Base-by-base conservation (phyloP, 2,888 invertebrate species). In the Balanococcus diminutus region DNA sequence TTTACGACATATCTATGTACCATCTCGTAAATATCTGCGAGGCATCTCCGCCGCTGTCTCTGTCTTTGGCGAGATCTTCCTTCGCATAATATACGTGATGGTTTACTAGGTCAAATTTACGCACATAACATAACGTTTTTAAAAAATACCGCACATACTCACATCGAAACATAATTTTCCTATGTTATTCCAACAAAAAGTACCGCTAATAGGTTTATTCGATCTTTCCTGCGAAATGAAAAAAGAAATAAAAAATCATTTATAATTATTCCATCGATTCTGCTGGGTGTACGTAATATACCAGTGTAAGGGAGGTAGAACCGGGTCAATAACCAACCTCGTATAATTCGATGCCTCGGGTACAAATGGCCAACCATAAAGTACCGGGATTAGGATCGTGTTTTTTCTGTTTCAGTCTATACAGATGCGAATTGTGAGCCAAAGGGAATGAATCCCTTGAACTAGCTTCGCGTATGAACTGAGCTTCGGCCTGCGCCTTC, bases 151-250 rank as follows among this genome's bases (percentile, higher is more conserved):
- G 36, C 14, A 46, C 46, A 42, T 82, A 90, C 91, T 91, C 89
- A 93, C 93, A 91, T 98, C 98, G 90, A 98, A 98, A 90, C 96
- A 96, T 22, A 98, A 91, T 91, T 98, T 98, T 87, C 96, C 96
- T 87, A 99, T 98, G 88, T 96, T 96, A 89, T 96, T 96, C 98
- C 98, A 99, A 86, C 96, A 93, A 89, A 98, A 98, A 88, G 95
- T 95, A 39, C 95, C 94, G 86, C 95, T 93, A 56, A 91, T 90
- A 72, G 92, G 91, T 88, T 93, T 92, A 42, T 87, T 87, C 39
- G 88, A 88, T 86, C 88, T 89, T 86, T 89, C 89, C 89, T 89
- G 87, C 46, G 87, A 87, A 46, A 86, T 85, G 79, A 42, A 42
- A 87, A 46, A 86, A 86, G 79, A 42, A 42, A 42, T 11, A 42